phyloP scores from a whole-genome alignment of 2,888 invertebrate species.

The Orthosia gothica region DNA sequence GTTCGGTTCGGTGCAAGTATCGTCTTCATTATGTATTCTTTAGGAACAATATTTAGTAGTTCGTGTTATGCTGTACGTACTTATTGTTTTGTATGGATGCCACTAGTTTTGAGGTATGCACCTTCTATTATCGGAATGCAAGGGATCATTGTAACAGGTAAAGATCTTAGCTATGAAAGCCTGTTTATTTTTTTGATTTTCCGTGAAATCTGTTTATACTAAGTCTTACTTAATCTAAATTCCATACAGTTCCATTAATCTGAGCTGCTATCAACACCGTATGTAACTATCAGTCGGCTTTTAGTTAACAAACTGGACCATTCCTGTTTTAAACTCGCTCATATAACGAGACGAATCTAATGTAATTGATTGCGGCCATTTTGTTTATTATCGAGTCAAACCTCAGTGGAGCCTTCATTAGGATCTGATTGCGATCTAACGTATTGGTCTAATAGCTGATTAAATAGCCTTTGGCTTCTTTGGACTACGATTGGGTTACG shows the following conservation, averaged over 20 bases:
- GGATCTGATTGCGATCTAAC: slow-evolving; percentile 49
- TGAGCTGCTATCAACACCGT: neutral
- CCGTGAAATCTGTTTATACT: neutral
- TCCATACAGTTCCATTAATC: slow-evolving; percentile 14
- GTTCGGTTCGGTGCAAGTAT: slow-evolving; percentile 38
- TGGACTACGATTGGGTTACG: slow-evolving; percentile 24
- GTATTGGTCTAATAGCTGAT: slow-evolving; percentile 23
- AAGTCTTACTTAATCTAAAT: neutral
- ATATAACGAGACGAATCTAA: slow-evolving; percentile 26
- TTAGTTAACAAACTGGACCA: slow-evolving; percentile 7
- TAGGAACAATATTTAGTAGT: slow-evolving; percentile 30
- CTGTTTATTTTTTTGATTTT: neutral
- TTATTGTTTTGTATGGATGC: slow-evolving; percentile 16
- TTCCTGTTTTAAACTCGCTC: slow-evolving; percentile 20
- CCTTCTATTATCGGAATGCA: slow-evolving; percentile 4
- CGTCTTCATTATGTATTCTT: slow-evolving; percentile 49
- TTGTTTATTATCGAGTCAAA: slow-evolving; percentile 46
- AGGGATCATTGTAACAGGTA: neutral
- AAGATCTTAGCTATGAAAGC: too few species aligned
- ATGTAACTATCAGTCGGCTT: neutral
- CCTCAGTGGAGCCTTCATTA: slow-evolving; percentile 32
- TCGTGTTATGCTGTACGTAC: slow-evolving; percentile 13
- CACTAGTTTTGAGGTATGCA: slow-evolving; percentile 7
- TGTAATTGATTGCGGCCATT: slow-evolving; percentile 50
- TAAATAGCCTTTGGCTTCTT: slow-evolving; percentile 34